Percentiles rank a stretch among this genome's conserved stretches.
phyloP scores from a whole-genome alignment of 2,888 invertebrate genomes.

The Diarsia mendica region DNA sequence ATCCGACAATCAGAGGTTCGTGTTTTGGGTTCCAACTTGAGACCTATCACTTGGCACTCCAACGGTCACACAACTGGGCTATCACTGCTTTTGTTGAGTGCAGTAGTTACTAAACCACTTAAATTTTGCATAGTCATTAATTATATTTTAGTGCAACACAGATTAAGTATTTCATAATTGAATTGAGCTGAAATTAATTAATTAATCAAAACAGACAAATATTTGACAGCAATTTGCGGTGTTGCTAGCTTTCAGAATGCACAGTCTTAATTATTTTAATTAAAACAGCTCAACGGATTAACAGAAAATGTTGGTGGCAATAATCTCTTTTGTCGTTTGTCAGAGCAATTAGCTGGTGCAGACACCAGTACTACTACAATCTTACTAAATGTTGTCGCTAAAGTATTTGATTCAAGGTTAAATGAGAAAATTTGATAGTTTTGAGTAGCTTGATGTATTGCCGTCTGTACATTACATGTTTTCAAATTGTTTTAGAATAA shows the following conservation, averaged over 20 bases:
- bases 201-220: background rate
- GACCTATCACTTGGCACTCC: too few species aligned
- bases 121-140: background rate
- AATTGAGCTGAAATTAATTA: background rate
- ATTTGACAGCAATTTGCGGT: background rate
- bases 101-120: too few species aligned
- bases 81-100: too few species aligned
- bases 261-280: background rate
- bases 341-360: background rate
- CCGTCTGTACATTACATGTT: background rate
- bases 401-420: too few species aligned
- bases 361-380: too few species aligned
- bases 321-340: background rate
- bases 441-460: too few species aligned
- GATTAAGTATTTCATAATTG: background rate
- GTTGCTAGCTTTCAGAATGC: background rate
- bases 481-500: background rate
- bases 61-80: too few species aligned
- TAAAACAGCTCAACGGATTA: background rate
- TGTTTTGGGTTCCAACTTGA: too few species aligned
- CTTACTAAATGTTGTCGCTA: too few species aligned
- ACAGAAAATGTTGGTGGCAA: background rate
- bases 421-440: too few species aligned
- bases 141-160: background rate
- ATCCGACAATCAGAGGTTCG: too few species aligned